Evolutionary conservation across 2,797 vertebrate species (phyloP).

Genomic region (Hydrophis major): DNA sequence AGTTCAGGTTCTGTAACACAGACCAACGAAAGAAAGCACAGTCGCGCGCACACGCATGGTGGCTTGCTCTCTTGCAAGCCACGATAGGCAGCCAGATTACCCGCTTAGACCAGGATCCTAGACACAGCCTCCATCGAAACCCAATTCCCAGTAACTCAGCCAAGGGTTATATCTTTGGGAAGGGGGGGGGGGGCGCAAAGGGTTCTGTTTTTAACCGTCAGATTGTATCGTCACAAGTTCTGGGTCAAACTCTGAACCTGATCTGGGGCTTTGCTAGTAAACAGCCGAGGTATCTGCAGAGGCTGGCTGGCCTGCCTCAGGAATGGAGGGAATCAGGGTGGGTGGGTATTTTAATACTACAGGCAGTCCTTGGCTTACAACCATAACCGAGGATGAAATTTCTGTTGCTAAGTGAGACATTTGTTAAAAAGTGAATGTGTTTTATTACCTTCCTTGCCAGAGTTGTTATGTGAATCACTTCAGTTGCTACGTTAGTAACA

Average conservation of each 20-base stretch:
- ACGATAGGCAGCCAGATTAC: background rate
- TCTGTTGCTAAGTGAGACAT: background rate
- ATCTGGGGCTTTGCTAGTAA: background rate
- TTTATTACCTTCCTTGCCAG: background rate
- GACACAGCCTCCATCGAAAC: background rate
- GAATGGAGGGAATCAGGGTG: background rate
- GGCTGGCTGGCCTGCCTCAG: background rate
- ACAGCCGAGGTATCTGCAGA: background rate
- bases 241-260: background rate
- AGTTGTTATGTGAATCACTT: background rate
- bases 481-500: no score
- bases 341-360: background rate
- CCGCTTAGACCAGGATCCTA: background rate
- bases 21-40: background rate
- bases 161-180: background rate
- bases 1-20: background rate
- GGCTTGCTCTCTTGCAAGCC: no score
- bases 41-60: background rate
- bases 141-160: background rate
- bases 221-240: background rate
- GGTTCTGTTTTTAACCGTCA: background rate
- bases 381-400: rapidly evolving
- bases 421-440: background rate
- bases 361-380: no score
- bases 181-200: background rate